Base-by-base conservation (phyloP, 1,140 invertebrate genomes). In the Aphaenogaster ashmeadi region DNA sequence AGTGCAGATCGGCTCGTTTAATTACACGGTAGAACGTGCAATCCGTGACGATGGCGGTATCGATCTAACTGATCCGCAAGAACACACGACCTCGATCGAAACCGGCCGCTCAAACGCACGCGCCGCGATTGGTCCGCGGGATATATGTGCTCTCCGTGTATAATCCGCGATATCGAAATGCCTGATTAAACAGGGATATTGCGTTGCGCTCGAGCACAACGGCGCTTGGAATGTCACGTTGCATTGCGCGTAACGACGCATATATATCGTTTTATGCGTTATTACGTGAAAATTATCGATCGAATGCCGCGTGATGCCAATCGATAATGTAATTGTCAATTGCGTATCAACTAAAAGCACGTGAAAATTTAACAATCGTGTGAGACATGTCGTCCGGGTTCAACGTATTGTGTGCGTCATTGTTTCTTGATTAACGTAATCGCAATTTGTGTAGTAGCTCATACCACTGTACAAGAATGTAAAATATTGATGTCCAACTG, bases 131-230 rank as follows among this genome's bases (percentile, higher is more conserved):
- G 52, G 27, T 27, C 13, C 38, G 21, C 50, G 18, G 18, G 3
- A 54, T 62, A 69, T 38, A 18, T 8, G 18, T 41, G 44, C 5
- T 47, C 3, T 15, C 38, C 33, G 27, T 21, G 5, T 21, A 56
- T 72, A 83, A 72, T 83, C 52, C 38, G 27, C 52, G 79, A 83
- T 72, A 72, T 56, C 67, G 67, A 83, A 83, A 83, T 80, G 36
- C n/a, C 78, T 27, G 78, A 80, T 83, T 83, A 83, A 83, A 83
- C 79, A 58, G 8, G 38, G 7, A 83, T 83, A 83, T 83, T 83
- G 52, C 79, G 27, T 81, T 36, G 36, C 67, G 18, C 80, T 60
- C 21, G 38, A 81, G 47, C 41, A 38, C 75, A 4, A 41, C 47
- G 38, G 13, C 50, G 47, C 6, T 36, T 38, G 67, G 67, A 72